phyloP scores from a whole-genome alignment of 2,797 vertebrate genomes.

The Gymnoscopelus microlampas region DNA sequence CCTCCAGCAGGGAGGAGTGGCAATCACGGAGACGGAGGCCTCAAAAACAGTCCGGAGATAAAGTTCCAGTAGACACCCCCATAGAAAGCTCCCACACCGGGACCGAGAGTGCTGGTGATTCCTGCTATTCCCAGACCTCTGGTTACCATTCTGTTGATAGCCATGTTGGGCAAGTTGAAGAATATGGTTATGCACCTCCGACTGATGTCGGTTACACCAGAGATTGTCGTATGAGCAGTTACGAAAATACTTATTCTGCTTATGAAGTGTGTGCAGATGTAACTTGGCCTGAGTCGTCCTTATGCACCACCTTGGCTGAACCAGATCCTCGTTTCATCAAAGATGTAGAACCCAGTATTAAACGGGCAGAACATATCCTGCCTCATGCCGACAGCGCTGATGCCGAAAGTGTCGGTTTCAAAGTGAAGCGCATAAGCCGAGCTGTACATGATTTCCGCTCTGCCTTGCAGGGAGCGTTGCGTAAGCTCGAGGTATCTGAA shows the following conservation, averaged over 20 bases:
- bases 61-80: constrained; percentile 27
- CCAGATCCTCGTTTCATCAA: constrained; percentile 28
- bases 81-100: constrained; percentile 38
- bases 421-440: constrained; percentile 87
- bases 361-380: constrained; percentile 54
- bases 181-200: constrained; percentile 48
- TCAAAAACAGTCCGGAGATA: constrained; percentile 49
- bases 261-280: constrained; percentile 48
- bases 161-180: constrained; percentile 40
- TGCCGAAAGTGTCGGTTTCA: constrained; percentile 84
- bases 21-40: constrained; percentile 51
- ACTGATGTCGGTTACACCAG: constrained; percentile 44
- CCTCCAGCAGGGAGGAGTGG: constrained; percentile 70
- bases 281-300: constrained; percentile 50
- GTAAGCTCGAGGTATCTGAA: constrained; percentile 87
- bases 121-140: constrained; percentile 66
- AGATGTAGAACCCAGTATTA: constrained; percentile 21
- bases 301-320: constrained; percentile 23
- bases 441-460: constrained; percentile 89
- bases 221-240: constrained; percentile 43
- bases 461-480: constrained; percentile 87
- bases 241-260: constrained; percentile 45
- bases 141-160: constrained; percentile 69
- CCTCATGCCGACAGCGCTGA: constrained; percentile 74
- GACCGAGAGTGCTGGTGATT: constrained; percentile 53